Percentiles rank a stretch among this genome's conserved stretches.
phyloP scores from a whole-genome alignment of 2,797 vertebrate genomes.

The Halcyon badia region DNA sequence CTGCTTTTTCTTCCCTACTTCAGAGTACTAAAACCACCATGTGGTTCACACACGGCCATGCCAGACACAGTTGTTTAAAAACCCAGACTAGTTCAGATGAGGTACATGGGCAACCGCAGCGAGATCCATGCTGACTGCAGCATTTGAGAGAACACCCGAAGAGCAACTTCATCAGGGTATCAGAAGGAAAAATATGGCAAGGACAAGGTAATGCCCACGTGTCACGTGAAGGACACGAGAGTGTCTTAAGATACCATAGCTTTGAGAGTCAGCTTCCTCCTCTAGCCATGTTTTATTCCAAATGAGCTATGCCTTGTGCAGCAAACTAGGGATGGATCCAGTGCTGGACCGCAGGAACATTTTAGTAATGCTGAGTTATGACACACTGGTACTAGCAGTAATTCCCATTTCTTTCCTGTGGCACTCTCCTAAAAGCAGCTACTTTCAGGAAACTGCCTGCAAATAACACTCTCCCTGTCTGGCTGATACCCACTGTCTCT shows the following conservation, averaged over 20 bases:
- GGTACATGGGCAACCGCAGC: neutral
- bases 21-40: neutral
- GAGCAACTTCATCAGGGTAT: neutral
- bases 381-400: neutral
- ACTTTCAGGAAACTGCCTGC: neutral
- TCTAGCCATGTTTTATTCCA: neutral
- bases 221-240: neutral
- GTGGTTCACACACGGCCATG: rapidly evolving
- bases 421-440: neutral
- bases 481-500: neutral
- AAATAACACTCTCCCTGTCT: neutral
- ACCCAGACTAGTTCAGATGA: neutral
- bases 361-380: neutral
- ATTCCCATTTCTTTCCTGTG: neutral
- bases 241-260: neutral
- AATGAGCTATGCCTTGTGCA: neutral
- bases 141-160: neutral
- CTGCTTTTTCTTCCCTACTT: neutral
- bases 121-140: neutral
- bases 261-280: neutral
- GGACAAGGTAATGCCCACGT: neutral
- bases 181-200: neutral
- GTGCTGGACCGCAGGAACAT: neutral
- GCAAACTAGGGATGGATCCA: neutral
- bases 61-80: neutral